Percentiles rank a stretch among this genome's conserved stretches.
phyloP scores from a whole-genome alignment of 2,888 invertebrate genomes.

The Hedya salicella region DNA sequence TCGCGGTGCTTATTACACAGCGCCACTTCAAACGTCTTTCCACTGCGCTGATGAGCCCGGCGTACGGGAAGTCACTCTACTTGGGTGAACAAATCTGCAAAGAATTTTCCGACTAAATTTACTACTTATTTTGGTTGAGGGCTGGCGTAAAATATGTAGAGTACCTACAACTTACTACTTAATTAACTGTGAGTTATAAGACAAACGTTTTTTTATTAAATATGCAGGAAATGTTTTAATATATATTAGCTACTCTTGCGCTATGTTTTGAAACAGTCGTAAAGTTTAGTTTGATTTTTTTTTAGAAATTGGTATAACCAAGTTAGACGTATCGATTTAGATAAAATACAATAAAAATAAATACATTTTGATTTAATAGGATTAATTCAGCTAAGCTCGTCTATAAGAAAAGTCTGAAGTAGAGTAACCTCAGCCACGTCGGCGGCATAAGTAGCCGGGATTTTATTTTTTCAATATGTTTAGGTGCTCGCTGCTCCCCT shows the following conservation, averaged over 20 bases:
- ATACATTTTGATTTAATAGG: background rate
- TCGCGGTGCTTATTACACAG: conserved; percentile 80
- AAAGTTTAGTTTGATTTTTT: too few species aligned
- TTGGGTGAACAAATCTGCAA: conserved; percentile 44
- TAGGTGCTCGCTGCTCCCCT: conserved; percentile 82
- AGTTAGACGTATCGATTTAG: too few species aligned
- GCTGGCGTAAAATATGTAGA: background rate
- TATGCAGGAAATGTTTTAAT: too few species aligned
- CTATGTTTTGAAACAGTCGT: too few species aligned
- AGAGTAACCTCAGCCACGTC: conserved; percentile 62
- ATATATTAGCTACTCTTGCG: too few species aligned
- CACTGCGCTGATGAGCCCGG: conserved; percentile 53
- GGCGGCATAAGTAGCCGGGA: conserved; percentile 74
- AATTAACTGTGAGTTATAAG: too few species aligned
- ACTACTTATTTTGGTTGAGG: background rate
- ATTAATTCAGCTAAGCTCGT: background rate
- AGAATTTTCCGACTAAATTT: conserved; percentile 3
- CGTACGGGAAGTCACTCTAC: conserved; percentile 65
- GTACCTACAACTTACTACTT: too few species aligned
- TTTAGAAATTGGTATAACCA: too few species aligned
- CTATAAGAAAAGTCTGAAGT: conserved; percentile 47
- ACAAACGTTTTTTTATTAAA: too few species aligned
- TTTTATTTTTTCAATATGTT: conserved; percentile 85
- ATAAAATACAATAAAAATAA: background rate
- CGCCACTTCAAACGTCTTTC: conserved; percentile 81